Evolutionary conservation across 2,113 vertebrate species (phyloP).

Genomic region (Corythornis vintsioides): DNA sequence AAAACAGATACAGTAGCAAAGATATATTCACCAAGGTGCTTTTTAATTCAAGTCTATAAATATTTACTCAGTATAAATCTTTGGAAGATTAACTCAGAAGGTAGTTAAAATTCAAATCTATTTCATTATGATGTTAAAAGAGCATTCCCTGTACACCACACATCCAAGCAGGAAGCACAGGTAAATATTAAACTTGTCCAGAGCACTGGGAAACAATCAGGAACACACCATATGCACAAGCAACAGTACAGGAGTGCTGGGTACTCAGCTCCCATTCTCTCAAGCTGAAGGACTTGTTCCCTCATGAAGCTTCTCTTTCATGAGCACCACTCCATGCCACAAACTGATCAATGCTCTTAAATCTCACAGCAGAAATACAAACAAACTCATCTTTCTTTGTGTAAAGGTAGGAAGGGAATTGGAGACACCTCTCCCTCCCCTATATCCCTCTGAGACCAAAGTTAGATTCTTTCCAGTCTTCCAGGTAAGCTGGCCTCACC

Average conservation of each 20-base stretch:
- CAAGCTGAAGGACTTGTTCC: not conserved
- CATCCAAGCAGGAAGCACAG: not conserved
- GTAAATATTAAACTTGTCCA: not conserved
- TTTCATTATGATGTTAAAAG: not conserved
- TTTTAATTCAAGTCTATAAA: slow-evolving; percentile 33
- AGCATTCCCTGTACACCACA: not conserved
- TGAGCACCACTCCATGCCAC: not conserved
- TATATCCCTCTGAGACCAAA: not conserved
- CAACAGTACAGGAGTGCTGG: not conserved
- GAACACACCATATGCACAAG: not conserved
- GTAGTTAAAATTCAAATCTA: slow-evolving; percentile 4
- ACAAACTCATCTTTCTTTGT: not conserved
- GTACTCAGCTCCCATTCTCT: not conserved
- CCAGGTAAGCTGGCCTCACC: not conserved
- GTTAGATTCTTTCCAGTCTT: not conserved
- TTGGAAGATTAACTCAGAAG: slow-evolving; percentile 13
- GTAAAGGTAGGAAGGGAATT: not conserved
- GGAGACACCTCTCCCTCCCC: not conserved
- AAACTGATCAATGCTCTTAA: not conserved
- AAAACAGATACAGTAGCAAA: slow-evolving; percentile 17
- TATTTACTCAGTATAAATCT: slow-evolving; percentile 34
- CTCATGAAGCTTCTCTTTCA: not conserved
- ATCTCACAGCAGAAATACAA: not conserved
- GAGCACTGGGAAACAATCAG: not conserved
- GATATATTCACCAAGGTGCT: not conserved